Base-by-base conservation (phyloP, 2,797 vertebrate genomes). In the Moxostoma hubbsi region DNA sequence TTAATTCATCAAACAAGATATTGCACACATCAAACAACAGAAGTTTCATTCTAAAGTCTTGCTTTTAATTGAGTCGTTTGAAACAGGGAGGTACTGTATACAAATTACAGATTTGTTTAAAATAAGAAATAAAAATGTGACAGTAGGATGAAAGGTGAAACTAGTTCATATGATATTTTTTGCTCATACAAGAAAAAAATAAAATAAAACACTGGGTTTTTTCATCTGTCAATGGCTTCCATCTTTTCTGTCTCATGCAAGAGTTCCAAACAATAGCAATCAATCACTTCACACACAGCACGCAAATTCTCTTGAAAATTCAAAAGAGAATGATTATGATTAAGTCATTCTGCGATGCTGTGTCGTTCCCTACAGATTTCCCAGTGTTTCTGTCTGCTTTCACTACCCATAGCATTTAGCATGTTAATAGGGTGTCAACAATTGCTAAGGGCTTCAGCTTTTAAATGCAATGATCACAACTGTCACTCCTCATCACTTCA, bases 221-320 rank as follows among this genome's bases (percentile, higher is more conserved):
- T 13, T 81, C 8, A 13, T n/a, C 18, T 59, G 51, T 6, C 58
- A 16, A 15, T 49, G 24, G n/a, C 3, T 11, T 69, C 18, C 47
- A 5, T 69, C 70, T 80, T 74, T 73, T 36, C 36, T 54, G 46
- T 72, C 24, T 79, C 79, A 81, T 72, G 67, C 81, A 69, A n/a
- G 1, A 58, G 13, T 64, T 51, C 71, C 49, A 45, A 55, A 71
- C 16, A 71, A 47, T 18, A 49, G 46, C 2, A 49, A 43, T 63
- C 75, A 63, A 46, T 12, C 51, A 67, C 53, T 15, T 12, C 67
- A 66, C 67, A 76, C 79, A 81, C 65, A 71, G 51, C 62, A 18
- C 65, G 67, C 43, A 66, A 82, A 82, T 62, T 77, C 58, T 73
- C 47, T 36, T 58, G 58, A 68, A 84, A 73, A 84, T 80, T 49